A percentile compares a stretch with the other conserved stretches of the same genome.
Evolutionary conservation across 1,140 invertebrate species (phyloP).

Genomic region (Arion vulgaris): DNA sequence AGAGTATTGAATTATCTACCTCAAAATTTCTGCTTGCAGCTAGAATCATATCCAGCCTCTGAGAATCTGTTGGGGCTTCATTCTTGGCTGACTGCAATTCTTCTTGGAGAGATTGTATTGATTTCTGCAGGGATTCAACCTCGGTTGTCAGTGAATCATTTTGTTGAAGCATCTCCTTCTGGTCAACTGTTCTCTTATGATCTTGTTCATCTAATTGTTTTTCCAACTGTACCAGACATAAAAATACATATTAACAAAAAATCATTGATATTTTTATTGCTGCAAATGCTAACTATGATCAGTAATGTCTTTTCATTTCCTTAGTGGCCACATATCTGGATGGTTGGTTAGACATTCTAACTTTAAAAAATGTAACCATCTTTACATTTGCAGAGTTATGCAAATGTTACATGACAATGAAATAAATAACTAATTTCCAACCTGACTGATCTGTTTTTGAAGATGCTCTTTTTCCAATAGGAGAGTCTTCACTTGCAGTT

Average conservation of each 20-base stretch:
- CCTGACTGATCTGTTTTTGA: conserved; percentile 24
- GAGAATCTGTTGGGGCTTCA: conserved; percentile 31
- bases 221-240: conserved; percentile 41
- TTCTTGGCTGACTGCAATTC: conserved; percentile 18
- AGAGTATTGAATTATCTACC: not conserved
- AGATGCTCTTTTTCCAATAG: conserved; percentile 37
- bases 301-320: no score
- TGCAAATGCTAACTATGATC: no score
- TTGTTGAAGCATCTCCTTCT: conserved; percentile 36
- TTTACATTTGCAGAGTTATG: no score
- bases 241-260: no score
- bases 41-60: conserved; percentile 38
- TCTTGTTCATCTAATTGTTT: conserved; percentile 19
- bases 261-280: no score
- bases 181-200: conserved; percentile 22
- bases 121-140: conserved; percentile 25
- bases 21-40: conserved; percentile 38
- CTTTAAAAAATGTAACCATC: no score
- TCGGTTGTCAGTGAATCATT: conserved; percentile 36
- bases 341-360: no score
- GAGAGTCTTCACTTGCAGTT: conserved; percentile 2
- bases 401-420: no score
- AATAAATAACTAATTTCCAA: conserved; percentile 1
- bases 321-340: no score
- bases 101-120: conserved; percentile 40